phyloP scores from a whole-genome alignment of 2,113 vertebrate genomes.

The Zosterops borbonicus region DNA sequence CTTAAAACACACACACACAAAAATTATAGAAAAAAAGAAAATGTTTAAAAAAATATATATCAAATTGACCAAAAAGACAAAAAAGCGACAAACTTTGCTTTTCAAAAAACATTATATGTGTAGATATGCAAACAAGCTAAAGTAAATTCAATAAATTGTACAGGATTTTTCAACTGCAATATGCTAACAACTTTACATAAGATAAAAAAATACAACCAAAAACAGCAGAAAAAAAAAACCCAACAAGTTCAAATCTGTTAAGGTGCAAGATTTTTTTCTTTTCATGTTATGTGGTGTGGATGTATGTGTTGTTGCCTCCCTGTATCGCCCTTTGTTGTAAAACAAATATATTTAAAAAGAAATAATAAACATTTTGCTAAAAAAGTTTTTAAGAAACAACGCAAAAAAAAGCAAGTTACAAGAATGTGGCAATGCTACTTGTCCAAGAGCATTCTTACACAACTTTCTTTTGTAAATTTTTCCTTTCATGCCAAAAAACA shows the following conservation, averaged over 20 bases:
- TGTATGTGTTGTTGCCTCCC: constrained; percentile 98
- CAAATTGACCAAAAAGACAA: constrained; percentile 74
- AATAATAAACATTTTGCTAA: constrained; percentile 77
- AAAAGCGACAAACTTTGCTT: constrained; percentile 67
- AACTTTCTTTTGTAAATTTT: constrained; percentile 99
- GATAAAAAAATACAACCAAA: constrained; percentile 75
- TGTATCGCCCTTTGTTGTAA: constrained; percentile 92
- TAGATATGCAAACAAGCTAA: constrained; percentile 68
- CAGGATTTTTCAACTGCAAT: constrained; percentile 77
- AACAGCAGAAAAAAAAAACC: constrained; percentile 59
- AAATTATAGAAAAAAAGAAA: constrained; percentile 81
- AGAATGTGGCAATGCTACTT: constrained; percentile 91
- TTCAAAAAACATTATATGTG: constrained; percentile 29
- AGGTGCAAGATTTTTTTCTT: constrained; percentile 91
- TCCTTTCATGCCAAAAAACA: constrained; percentile 99
- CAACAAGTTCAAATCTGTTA: constrained; percentile 62
- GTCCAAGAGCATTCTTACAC: constrained; percentile 99
- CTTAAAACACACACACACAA: constrained; percentile 82
- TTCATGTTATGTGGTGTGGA: constrained; percentile 99
- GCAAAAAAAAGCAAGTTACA: constrained; percentile 83
- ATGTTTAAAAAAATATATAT: constrained; percentile 85
- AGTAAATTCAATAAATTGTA: constrained; percentile 73
- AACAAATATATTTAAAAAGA: constrained; percentile 75
- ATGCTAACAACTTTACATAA: constrained; percentile 78
- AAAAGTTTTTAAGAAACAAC: constrained; percentile 79